A percentile compares a stretch with the other conserved stretches of the same genome.
Conservation (phyloP, 2,797 vertebrate genomes). For the Rhadinocentrus ornatus region DNA sequence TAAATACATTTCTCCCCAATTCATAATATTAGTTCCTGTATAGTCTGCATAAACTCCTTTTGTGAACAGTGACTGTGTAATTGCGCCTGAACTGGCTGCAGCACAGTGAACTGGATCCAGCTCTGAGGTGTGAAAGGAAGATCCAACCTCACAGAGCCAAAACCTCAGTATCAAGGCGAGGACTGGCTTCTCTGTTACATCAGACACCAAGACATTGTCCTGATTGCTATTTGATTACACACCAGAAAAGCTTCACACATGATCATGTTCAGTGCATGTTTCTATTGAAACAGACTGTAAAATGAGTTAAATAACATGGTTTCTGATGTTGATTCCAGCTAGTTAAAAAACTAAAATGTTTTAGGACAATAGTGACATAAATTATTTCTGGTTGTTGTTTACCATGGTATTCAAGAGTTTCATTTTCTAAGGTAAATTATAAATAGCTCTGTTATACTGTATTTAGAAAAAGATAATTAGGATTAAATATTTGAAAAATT, state of each 20-base stretch:
- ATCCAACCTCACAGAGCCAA: constrained; percentile 56
- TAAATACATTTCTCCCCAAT: no score
- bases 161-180: constrained; percentile 64
- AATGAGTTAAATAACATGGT: not conserved
- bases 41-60: constrained; percentile 59
- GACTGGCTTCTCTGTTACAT: constrained; percentile 63
- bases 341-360: not conserved
- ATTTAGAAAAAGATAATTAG: not conserved
- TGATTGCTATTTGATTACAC: constrained; percentile 68
- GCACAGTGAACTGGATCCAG: constrained; percentile 59
- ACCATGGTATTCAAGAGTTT: not conserved
- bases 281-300: constrained; percentile 1
- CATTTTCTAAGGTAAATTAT: not conserved
- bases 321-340: not conserved
- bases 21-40: not conserved
- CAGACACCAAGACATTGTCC: constrained; percentile 60
- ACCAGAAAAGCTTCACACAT: constrained; percentile 34
- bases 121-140: constrained; percentile 69
- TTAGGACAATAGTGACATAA: not conserved
- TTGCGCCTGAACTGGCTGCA: constrained; percentile 53
- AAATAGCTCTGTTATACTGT: not conserved
- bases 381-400: not conserved
- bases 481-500: no score
- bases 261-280: constrained; percentile 25
- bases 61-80: constrained; percentile 63